A percentile compares a stretch with the other conserved stretches of the same genome.
Conservation (phyloP, 2,797 vertebrate species). For the Pangasius krempfi region DNA sequence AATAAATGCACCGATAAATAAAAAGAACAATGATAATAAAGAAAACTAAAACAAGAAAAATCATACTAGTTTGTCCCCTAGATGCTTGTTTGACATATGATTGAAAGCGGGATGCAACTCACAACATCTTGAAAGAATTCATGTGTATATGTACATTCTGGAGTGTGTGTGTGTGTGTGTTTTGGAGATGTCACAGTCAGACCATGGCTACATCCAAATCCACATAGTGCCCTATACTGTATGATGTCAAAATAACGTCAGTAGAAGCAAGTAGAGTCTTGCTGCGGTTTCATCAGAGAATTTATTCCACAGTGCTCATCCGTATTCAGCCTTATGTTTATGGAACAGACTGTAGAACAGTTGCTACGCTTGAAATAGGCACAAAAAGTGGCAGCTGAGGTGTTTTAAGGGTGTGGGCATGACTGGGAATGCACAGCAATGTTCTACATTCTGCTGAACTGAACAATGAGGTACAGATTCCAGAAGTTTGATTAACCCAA, state of each 20-base stretch:
- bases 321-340: conserved; percentile 10
- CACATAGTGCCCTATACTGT: background rate
- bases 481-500: background rate
- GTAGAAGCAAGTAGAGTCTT: background rate
- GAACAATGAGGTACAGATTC: background rate
- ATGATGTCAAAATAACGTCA: background rate
- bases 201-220: background rate
- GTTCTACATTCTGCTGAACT: too few relatives aligned
- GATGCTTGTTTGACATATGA: background rate
- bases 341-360: conserved; percentile 9
- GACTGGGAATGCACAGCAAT: background rate
- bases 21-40: background rate
- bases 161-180: background rate
- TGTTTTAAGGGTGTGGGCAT: background rate
- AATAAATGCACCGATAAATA: background rate
- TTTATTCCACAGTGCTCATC: background rate
- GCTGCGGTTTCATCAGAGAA: background rate
- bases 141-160: background rate
- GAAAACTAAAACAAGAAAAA: background rate
- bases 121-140: background rate
- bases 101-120: background rate
- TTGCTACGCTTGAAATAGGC: conserved; percentile 19
- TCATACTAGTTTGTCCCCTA: background rate
- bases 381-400: conserved; percentile 2
- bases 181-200: background rate